Evolutionary conservation across 1,140 invertebrate genomes (phyloP), one percentile per base, ranked within the genome.

Genomic region (Brachionus plicatilis): DNA sequence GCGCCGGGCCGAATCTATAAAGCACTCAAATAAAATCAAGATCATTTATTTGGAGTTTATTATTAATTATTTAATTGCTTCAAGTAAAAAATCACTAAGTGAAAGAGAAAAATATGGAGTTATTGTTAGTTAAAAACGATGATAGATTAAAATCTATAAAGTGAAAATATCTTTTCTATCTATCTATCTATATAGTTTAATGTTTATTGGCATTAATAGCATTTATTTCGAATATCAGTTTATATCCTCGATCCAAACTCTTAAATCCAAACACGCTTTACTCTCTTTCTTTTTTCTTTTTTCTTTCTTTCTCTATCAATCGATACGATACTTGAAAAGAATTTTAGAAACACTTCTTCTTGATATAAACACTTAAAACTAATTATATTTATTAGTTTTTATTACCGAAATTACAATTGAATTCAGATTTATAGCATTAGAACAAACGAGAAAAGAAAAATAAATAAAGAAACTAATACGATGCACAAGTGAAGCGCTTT

Each of bases 31-130:
- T 47, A 50, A 76, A 41, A 76, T 76, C 72, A 76, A 50, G 43
- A 76, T 76, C 72, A 76, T 76, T 76, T 76, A 76, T 43, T 33
- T 43, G 43, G 41, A 72, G 68, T 72, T 72, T 72, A 72, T 72
- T 72, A 75, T 41, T 75, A 76, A 76, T 76, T 76, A 76, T 76
- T 76, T 76, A 76, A 76, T 76, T 76, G 72, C 72, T 76, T 76
- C 72, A 76, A 76, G 72, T 76, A 50, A 76, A 37, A 72, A 47
- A 76, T 50, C 45, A 50, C 45, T 76, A 76, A 76, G 72, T 76
- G 45, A 76, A 76, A 76, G 41, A 76, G 72, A 76, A 76, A 76
- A 76, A 76, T 76, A 76, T 76, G 72, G 72, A 50, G 50, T 50
- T 37, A 37, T 76, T 76, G 43, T 70, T 70, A 50, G 41, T 76